phyloP scores from a whole-genome alignment of 1,140 invertebrate genomes.

The Monochamus saltuarius region DNA sequence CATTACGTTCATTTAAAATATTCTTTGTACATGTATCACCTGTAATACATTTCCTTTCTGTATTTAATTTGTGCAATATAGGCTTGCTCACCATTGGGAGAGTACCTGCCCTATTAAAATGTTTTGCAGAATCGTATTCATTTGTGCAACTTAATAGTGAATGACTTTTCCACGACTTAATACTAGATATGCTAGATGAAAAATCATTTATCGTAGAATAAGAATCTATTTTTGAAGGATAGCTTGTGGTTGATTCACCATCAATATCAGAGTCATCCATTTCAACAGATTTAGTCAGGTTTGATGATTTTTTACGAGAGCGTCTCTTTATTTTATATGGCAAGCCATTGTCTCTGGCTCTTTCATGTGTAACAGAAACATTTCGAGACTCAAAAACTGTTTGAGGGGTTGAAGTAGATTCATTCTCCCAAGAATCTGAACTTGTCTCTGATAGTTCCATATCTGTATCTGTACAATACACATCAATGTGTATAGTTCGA shows the following conservation, averaged over 20 bases:
- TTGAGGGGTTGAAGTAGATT: conserved; percentile 57
- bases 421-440: conserved; percentile 50
- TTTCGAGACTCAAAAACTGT: conserved; percentile 66
- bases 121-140: too few relatives aligned
- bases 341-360: conserved; percentile 52
- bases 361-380: conserved; percentile 60
- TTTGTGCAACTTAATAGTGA: too few relatives aligned
- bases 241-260: conserved; percentile 59
- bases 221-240: conserved; percentile 64
- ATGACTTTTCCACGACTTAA: too few relatives aligned
- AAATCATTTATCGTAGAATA: conserved; percentile 58
- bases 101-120: too few relatives aligned
- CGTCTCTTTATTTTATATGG: conserved; percentile 47
- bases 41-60: too few relatives aligned
- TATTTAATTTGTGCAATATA: too few relatives aligned
- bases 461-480: conserved; percentile 74
- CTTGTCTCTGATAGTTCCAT: conserved; percentile 53
- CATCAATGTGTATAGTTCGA: conserved; percentile 74
- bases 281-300: conserved; percentile 17
- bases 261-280: conserved; percentile 58
- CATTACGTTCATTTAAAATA: too few relatives aligned
- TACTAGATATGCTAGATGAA: conserved; percentile 50
- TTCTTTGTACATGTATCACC: too few relatives aligned
- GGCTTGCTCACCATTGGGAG: too few relatives aligned
- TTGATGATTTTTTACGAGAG: conserved; percentile 36